Conservation (phyloP, 2,113 vertebrate genomes). For the Dermatemys mawii region DNA sequence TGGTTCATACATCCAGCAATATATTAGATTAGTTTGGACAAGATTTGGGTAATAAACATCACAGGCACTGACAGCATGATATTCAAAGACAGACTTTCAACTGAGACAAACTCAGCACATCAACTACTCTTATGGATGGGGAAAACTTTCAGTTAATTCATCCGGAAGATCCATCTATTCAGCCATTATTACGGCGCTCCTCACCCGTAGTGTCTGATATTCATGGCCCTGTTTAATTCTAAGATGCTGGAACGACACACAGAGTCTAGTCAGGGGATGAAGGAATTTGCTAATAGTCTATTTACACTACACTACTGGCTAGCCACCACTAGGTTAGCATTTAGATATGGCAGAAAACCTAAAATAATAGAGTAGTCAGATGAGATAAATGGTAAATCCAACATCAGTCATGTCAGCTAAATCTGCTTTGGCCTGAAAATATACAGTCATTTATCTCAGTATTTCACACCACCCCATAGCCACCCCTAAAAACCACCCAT, state of each 20-base stretch:
- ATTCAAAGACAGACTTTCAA: neutral
- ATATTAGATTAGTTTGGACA: neutral
- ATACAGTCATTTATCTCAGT: neutral
- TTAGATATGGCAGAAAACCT: neutral
- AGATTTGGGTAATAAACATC: neutral
- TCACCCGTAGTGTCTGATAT: rapidly evolving
- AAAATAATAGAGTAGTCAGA: neutral
- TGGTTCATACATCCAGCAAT: neutral
- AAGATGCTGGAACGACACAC: neutral
- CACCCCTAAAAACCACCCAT: neutral
- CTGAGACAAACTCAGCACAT: neutral
- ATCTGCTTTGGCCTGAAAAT: neutral
- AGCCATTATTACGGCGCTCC: neutral
- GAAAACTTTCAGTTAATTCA: neutral
- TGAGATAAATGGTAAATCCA: neutral
- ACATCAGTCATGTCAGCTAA: neutral
- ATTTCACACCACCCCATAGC: no score
- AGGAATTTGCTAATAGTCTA: neutral
- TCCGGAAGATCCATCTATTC: neutral
- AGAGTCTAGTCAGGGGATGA: neutral
- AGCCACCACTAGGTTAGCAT: neutral
- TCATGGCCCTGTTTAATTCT: rapidly evolving
- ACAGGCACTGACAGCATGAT: neutral
- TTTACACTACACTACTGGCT: neutral
- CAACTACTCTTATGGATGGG: rapidly evolving